phyloP scores from a whole-genome alignment of 2,797 vertebrate genomes.

The Anguilla anguilla region DNA sequence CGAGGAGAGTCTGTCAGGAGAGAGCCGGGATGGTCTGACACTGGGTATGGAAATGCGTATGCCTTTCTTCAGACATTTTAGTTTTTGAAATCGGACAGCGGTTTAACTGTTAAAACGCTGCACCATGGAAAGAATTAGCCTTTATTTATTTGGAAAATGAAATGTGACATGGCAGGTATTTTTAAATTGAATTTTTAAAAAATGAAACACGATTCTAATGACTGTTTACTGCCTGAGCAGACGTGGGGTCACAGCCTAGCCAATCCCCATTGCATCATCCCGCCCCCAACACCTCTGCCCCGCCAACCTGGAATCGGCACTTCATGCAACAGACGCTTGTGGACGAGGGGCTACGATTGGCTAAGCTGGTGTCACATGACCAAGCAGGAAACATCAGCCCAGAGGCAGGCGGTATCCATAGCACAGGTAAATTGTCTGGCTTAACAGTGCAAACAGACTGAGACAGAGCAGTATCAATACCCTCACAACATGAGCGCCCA shows the following conservation, averaged over 20 bases:
- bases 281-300: constrained; percentile 77
- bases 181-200: background rate
- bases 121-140: background rate
- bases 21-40: constrained; percentile 84
- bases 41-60: constrained; percentile 75
- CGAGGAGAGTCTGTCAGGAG: constrained; percentile 88
- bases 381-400: constrained; percentile 74
- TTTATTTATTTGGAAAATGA: background rate
- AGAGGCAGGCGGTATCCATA: background rate
- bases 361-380: constrained; percentile 91
- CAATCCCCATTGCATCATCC: constrained; percentile 80
- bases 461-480: background rate
- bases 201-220: constrained; percentile 30
- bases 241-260: constrained; percentile 74
- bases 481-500: background rate
- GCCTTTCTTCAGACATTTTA: constrained; percentile 35
- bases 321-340: constrained; percentile 95
- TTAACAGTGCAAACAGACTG: constrained; percentile 14
- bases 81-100: constrained; percentile 23
- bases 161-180: background rate
- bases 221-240: constrained; percentile 64
- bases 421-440: background rate
- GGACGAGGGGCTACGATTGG: constrained; percentile 96
- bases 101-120: background rate
- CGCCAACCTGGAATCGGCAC: constrained; percentile 89